Evolutionary conservation across 2,797 vertebrate genomes (phyloP).

Genomic region (Bryconaethiops microstoma): DNA sequence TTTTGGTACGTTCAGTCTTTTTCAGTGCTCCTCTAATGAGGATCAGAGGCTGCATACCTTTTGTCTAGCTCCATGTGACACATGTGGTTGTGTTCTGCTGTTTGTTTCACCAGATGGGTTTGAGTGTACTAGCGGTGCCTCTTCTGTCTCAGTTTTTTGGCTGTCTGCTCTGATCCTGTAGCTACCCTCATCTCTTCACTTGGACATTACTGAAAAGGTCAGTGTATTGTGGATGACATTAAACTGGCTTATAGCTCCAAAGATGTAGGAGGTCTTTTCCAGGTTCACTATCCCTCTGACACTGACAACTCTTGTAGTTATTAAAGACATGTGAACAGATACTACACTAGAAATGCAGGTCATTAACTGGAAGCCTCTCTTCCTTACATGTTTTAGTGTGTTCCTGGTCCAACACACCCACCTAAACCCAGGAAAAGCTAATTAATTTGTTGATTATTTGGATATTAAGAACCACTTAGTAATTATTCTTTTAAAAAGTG

Average conservation of each 20-base stretch:
- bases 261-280: neutral
- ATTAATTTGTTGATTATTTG: no score
- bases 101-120: conserved; percentile 10
- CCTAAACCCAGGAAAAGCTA: no score
- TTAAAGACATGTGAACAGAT: no score
- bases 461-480: no score
- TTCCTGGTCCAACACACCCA: no score
- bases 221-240: neutral
- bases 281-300: no score
- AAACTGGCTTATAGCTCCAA: neutral
- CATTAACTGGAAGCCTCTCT: neutral
- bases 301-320: no score
- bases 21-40: neutral
- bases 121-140: neutral
- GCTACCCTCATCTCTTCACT: neutral
- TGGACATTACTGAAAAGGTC: neutral
- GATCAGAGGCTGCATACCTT: conserved; percentile 18
- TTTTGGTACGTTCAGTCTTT: neutral
- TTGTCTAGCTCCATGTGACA: conserved; percentile 9
- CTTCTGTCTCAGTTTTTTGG: neutral
- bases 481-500: no score
- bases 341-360: no score
- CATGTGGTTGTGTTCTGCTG: conserved; percentile 11
- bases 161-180: neutral
- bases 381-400: no score